Evolutionary conservation across 2,888 invertebrate genomes (phyloP).

Genomic region (Phortica okadai): DNA sequence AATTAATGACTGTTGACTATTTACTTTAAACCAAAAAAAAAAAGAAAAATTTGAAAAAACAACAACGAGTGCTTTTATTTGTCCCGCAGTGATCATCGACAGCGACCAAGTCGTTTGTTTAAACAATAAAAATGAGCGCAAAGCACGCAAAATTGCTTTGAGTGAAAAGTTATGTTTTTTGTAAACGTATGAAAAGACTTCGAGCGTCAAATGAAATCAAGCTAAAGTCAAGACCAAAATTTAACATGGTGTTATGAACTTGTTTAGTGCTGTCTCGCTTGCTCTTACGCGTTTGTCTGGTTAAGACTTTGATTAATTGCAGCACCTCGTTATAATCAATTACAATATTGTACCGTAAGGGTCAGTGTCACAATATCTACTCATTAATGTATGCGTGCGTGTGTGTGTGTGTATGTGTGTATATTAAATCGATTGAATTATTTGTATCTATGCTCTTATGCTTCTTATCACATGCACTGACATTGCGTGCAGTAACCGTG

Average conservation of each 20-base stretch:
- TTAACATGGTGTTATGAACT: no score
- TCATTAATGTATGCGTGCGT: no score
- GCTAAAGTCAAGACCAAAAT: no score
- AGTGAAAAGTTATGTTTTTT: slow-evolving; percentile 10
- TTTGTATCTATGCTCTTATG: background rate
- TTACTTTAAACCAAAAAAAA: background rate
- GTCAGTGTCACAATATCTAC: slow-evolving; percentile 6
- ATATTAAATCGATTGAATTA: background rate
- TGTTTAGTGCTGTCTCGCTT: no score
- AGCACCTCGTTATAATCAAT: background rate
- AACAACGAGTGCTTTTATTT: slow-evolving; percentile 11
- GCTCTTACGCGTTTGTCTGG: background rate
- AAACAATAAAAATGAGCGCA: slow-evolving; percentile 19
- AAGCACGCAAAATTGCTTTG: slow-evolving; percentile 21
- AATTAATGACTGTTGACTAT: slow-evolving; percentile 21
- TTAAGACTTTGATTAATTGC: slow-evolving; percentile 12
- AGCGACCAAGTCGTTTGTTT: background rate
- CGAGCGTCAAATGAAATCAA: background rate
- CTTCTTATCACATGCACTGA: background rate
- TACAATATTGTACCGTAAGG: background rate
- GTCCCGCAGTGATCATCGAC: slow-evolving; percentile 8
- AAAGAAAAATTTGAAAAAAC: background rate
- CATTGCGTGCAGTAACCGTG: background rate
- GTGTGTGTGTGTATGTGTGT: background rate
- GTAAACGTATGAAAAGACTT: background rate